Conservation (phyloP, 2,888 invertebrate species). For the Pheosia gnoma region DNA sequence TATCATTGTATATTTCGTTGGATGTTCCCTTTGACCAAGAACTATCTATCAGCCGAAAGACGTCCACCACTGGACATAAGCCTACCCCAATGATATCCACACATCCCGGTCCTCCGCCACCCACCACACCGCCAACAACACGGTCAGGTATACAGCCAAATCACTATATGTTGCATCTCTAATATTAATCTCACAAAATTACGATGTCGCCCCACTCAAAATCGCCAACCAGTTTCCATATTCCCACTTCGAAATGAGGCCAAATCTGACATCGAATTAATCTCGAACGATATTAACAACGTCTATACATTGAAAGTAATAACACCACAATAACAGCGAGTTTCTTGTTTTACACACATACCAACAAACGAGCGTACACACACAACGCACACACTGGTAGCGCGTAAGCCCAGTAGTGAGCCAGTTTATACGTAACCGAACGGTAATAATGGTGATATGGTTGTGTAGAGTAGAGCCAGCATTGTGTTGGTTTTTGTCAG, state of each 20-base stretch:
- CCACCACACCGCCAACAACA: no score
- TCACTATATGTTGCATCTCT: no score
- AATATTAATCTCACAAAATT: neutral
- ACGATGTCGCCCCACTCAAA: neutral
- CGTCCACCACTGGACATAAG: no score
- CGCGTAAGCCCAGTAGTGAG: constrained; percentile 79
- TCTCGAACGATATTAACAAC: constrained; percentile 43
- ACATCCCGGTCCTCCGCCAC: no score
- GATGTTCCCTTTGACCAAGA: no score
- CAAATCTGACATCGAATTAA: constrained; percentile 38
- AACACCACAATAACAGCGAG: constrained; percentile 31
- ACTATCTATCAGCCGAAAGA: no score
- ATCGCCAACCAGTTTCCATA: neutral
- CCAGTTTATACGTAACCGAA: constrained; percentile 81
- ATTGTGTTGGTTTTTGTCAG: constrained; percentile 30
- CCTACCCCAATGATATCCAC: no score
- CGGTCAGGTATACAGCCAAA: no score
- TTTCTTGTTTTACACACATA: constrained; percentile 39
- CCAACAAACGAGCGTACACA: constrained; percentile 17
- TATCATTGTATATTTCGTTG: no score
- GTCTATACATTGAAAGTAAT: constrained; percentile 30
- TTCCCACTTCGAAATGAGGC: constrained; percentile 4
- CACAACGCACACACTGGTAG: constrained; percentile 54
- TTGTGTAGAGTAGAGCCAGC: constrained; percentile 70
- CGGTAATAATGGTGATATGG: constrained; percentile 79